Conservation (phyloP, 2,113 vertebrate species). For the Mellivora capensis region DNA sequence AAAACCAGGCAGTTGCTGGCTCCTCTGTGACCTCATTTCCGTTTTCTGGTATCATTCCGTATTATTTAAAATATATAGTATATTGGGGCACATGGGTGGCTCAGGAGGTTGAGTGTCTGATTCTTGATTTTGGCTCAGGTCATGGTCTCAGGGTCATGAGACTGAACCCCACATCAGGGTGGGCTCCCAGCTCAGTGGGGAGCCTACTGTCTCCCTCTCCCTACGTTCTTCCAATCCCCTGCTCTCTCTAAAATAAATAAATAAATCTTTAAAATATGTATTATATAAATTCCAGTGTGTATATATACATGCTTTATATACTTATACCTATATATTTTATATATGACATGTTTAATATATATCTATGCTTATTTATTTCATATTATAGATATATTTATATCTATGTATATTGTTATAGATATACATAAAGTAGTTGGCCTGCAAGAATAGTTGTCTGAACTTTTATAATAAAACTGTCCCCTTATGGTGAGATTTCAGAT, state of each 20-base stretch:
- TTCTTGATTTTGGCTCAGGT: not conserved
- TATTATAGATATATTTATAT: not conserved
- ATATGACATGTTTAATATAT: not conserved
- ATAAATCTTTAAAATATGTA: not conserved
- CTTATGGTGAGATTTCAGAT: not conserved
- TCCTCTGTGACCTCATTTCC: not conserved
- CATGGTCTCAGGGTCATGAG: not conserved
- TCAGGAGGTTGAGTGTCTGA: not conserved
- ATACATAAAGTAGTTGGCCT: not conserved
- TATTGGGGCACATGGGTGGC: not conserved
- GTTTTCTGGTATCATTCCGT: not conserved
- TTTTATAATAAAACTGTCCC: not conserved
- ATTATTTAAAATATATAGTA: not conserved
- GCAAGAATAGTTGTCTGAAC: not conserved
- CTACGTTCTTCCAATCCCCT: not conserved
- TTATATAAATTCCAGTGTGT: not conserved
- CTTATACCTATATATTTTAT: not conserved
- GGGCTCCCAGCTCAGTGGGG: not conserved
- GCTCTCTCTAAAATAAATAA: not conserved
- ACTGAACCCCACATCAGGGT: not conserved
- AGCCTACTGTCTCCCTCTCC: not conserved
- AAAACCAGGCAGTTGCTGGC: not conserved
- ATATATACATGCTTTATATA: not conserved
- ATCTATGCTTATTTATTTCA: not conserved
- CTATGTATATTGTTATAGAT: not conserved